A percentile compares a stretch with the other conserved stretches of the same genome.
These are phyloP conservation scores for Drosophila anomalata DNA, from an alignment of 2,888 invertebrate species.

Conservation along the genomic window DNA sequence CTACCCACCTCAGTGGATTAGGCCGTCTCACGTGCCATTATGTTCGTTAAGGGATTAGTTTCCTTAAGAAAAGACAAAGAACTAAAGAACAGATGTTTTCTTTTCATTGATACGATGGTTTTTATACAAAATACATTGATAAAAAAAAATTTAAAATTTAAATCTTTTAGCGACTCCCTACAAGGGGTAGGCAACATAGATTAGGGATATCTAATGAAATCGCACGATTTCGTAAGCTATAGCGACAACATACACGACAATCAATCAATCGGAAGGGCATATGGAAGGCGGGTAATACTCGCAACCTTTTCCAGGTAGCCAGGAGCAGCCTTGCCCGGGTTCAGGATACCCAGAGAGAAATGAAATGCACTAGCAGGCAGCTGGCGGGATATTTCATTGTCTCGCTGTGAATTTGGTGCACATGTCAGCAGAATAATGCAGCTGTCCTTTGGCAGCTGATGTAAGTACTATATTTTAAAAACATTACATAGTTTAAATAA, in stretches of 20 bases:
- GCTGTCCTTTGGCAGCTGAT: constrained; percentile 5
- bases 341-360: constrained; percentile 30
- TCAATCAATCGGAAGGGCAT: constrained; percentile 18
- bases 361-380: constrained; percentile 34
- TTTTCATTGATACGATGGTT: neutral
- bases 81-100: constrained; percentile 28
- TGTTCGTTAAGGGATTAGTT: constrained; percentile 31
- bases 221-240: neutral
- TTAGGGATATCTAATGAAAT: neutral
- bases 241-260: neutral
- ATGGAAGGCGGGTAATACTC: neutral
- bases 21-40: constrained; percentile 64
- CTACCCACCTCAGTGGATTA: constrained; percentile 48
- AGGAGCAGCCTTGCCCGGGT: constrained; percentile 32
- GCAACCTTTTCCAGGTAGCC: constrained; percentile 27
- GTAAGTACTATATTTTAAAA: neutral
- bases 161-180: neutral
- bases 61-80: constrained; percentile 7
- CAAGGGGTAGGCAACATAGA: neutral
- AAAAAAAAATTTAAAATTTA: neutral
- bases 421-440: constrained; percentile 20
- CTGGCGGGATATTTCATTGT: constrained; percentile 53
- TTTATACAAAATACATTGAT: neutral
- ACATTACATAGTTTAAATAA: neutral
- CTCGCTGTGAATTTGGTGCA: constrained; percentile 39